Base-by-base conservation (phyloP, 2,797 vertebrate species). In the Oreortyx pictus region DNA sequence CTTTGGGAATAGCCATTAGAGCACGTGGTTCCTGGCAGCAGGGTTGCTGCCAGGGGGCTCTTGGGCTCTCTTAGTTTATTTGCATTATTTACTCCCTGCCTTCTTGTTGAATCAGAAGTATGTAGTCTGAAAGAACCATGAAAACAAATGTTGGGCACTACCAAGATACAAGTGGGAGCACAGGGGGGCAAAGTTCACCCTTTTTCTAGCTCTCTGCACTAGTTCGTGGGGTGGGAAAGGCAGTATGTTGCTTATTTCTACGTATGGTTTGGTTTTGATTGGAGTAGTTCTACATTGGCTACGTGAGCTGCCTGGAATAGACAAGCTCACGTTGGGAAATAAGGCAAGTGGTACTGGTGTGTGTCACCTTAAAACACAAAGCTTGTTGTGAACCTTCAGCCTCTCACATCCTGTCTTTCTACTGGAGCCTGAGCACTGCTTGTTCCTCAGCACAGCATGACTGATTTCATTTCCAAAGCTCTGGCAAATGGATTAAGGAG, bases 261-360 rank as follows among this genome's bases (percentile, higher is more conserved):
- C 52, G n/a, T 57, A 22, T 3, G 35, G 19, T 87, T 91, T 90
- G n/a, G 13, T 77, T 89, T 86, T 75, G 54, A 49, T 81, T 57
- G 64, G 41, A 19, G 49, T 65, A 75, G 3, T 68, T 86, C 31
- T 89, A 23, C 11, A 67, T 59, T 25, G 31, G 49, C 8, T 75
- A 67, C 57, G 43, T 72, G 35, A 92, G 76, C 11, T 57, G 6
- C 3, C 91, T 47, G 20, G 43, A 93, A 71, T 54, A 41, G 60
- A 27, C 12, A 15, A 29, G 24, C 74, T 85, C 17, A 23, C 13
- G 1, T 14, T 67, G 74, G 31, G 82, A 86, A 92, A 41, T 61
- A 67, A 33, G n/a, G 47, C 27, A 41, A 17, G 43, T 84, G 61
- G 24, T 77, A 54, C 49, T 7, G 11, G 27, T 65, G 17, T 74